A percentile compares a stretch with the other conserved stretches of the same genome.
These are phyloP conservation scores for Eptatretus atami DNA, from an alignment of 2,797 vertebrate genomes.

Conservation along the genomic window DNA sequence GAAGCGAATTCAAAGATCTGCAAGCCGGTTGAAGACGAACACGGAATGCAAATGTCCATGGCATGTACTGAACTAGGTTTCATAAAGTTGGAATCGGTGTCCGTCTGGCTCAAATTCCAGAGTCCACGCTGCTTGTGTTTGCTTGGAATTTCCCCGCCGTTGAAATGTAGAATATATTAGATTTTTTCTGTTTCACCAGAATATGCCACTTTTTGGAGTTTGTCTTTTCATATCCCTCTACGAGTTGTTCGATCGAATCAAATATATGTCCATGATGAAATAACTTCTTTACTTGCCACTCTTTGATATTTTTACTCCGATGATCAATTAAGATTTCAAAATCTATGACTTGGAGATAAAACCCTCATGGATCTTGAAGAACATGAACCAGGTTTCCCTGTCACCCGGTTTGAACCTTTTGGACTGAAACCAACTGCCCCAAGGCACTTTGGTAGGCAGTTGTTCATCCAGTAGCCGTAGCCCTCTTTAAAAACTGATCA, in stretches of 20 bases:
- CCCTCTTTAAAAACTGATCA: slow-evolving; percentile 17
- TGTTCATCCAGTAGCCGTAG: slow-evolving; percentile 27
- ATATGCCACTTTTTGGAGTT: neutral
- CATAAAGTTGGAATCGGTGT: slow-evolving; percentile 23
- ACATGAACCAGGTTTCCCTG: slow-evolving; percentile 39
- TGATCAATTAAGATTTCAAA: slow-evolving; percentile 45
- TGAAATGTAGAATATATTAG: neutral
- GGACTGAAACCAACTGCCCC: slow-evolving; percentile 40
- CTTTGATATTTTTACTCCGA: slow-evolving; percentile 14
- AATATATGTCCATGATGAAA: slow-evolving; percentile 45
- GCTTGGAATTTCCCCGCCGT: slow-evolving; percentile 1
- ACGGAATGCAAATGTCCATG: slow-evolving; percentile 48
- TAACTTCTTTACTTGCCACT: slow-evolving; percentile 23
- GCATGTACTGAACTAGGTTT: slow-evolving; percentile 25
- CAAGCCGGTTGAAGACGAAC: slow-evolving; percentile 30
- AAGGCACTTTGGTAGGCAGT: slow-evolving; percentile 34
- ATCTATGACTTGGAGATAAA: slow-evolving; percentile 32
- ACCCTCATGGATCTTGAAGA: slow-evolving; percentile 31
- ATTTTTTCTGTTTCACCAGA: too few species aligned
- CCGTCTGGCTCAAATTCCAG: slow-evolving; percentile 20
- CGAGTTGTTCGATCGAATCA: slow-evolving; percentile 14
- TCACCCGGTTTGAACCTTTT: slow-evolving; percentile 34
- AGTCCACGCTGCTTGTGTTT: slow-evolving; percentile 8
- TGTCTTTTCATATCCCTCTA: slow-evolving; percentile 13
- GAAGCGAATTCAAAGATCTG: slow-evolving; percentile 41